Evolutionary conservation across 2,113 vertebrate genomes (phyloP), one percentile per base, ranked within the genome.

Genomic region (Rallus limicola): DNA sequence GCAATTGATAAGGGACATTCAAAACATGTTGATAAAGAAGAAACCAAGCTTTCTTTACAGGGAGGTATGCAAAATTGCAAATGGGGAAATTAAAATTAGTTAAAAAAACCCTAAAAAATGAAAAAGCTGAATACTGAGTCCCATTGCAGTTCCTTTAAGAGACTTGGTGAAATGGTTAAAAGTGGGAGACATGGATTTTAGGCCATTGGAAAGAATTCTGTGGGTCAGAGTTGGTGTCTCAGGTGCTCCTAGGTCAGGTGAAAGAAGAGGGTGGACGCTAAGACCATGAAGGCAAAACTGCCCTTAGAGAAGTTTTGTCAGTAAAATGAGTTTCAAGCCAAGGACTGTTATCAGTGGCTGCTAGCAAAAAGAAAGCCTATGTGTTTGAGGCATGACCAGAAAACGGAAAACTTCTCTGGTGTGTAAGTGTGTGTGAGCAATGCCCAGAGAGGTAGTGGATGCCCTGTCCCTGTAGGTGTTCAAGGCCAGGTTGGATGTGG

Each of bases 271-370:
- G 6, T 53, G n/a, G 68, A 70, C 81, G 31, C 16, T 40, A 72
- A 72, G 42, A 38, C 50, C 16, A 9, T 13, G 44, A 55, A 5
- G 8, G 23, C 34, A 33, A 55, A 84, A 36, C 7, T 71, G 23
- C 9, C 17, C 0, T 0, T 48, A 44, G 62, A 56, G 18, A 48
- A 58, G 17, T 53, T 29, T n/a, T 48, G 25, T 38, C 5, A n/a
- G 24, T 53, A 28, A 77, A 81, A 16, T 25, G 64, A 31, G 13
- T 82, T 93, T 44, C 72, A 16, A 88, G 18, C 44, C 34, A 18
- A 75, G 16, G 19, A 4, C 64, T 82, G 0, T 78, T 69, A 8
- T n/a, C 36, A 44, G 60, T 40, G 81, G 5, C 59, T 68, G 48
- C 59, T 87, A 64, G 62, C 5, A 88, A 58, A 78, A 82, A 42